Conservation (phyloP, 2,113 vertebrate genomes). For the Nansenia antarctica region DNA sequence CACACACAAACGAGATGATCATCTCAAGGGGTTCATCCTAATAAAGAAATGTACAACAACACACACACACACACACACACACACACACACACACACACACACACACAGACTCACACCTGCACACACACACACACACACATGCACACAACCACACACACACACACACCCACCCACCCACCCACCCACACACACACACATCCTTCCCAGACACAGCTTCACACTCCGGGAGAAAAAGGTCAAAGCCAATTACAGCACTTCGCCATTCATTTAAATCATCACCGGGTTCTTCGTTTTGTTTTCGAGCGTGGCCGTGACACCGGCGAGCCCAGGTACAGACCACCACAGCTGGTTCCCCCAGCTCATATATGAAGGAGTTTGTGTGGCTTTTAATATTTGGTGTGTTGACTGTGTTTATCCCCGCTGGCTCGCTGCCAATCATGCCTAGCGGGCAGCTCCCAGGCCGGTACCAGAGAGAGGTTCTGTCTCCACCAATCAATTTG, state of each 20-base stretch:
- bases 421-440: constrained; percentile 58
- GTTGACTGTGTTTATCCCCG: constrained; percentile 51
- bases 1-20: too few relatives aligned
- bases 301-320: constrained; percentile 14
- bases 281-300: constrained; percentile 22
- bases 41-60: too few relatives aligned
- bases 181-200: background rate
- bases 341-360: constrained; percentile 36
- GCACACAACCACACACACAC: too few relatives aligned
- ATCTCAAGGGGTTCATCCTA: too few relatives aligned
- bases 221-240: constrained; percentile 14
- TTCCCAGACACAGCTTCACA: constrained; percentile 8
- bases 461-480: constrained; percentile 42
- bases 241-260: constrained; percentile 19
- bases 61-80: too few relatives aligned
- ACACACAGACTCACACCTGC: too few relatives aligned
- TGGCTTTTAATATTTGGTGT: constrained; percentile 51
- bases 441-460: constrained; percentile 40
- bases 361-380: constrained; percentile 55
- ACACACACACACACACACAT: too few relatives aligned
- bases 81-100: too few relatives aligned
- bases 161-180: too few relatives aligned
- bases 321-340: constrained; percentile 46
- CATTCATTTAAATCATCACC: constrained; percentile 28
- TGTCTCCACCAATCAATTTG: constrained; percentile 64